These are phyloP conservation scores for Coptotermes formosanus DNA, from an alignment of 1,140 invertebrate species.

Conservation along the genomic window DNA sequence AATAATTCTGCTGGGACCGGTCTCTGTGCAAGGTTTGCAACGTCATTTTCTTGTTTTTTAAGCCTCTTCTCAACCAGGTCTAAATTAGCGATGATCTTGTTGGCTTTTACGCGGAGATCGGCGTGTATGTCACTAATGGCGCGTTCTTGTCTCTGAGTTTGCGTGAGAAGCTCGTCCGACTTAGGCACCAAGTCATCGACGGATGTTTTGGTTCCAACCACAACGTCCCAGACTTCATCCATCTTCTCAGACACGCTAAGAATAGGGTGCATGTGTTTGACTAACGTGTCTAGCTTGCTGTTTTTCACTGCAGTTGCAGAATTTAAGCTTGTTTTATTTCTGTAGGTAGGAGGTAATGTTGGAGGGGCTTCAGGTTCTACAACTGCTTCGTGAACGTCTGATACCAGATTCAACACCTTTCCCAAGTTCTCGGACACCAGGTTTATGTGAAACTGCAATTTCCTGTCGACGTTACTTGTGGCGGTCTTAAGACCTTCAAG, in stretches of 20 bases:
- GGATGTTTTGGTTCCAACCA: constrained; percentile 81
- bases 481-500: constrained; percentile 69
- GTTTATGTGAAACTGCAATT: constrained; percentile 81
- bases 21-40: constrained; percentile 68
- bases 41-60: constrained; percentile 69
- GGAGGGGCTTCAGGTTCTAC: constrained; percentile 53
- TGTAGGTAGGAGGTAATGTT: constrained; percentile 41
- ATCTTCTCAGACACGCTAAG: constrained; percentile 83
- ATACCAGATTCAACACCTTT: constrained; percentile 71
- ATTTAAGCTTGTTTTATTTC: constrained; percentile 45
- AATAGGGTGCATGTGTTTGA: constrained; percentile 76
- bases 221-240: constrained; percentile 86
- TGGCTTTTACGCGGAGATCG: constrained; percentile 76
- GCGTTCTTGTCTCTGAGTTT: constrained; percentile 81
- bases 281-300: constrained; percentile 74
- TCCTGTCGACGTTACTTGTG: constrained; percentile 75
- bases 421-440: constrained; percentile 76
- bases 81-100: constrained; percentile 83
- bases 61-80: constrained; percentile 79
- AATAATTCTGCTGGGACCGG: constrained; percentile 68
- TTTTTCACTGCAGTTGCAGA: constrained; percentile 54
- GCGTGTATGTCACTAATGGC: constrained; percentile 84
- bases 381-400: constrained; percentile 75
- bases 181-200: constrained; percentile 81
- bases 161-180: constrained; percentile 78